These are phyloP conservation scores for Pedicia rivosa DNA, from an alignment of 2,888 invertebrate species.

Conservation along the genomic window DNA sequence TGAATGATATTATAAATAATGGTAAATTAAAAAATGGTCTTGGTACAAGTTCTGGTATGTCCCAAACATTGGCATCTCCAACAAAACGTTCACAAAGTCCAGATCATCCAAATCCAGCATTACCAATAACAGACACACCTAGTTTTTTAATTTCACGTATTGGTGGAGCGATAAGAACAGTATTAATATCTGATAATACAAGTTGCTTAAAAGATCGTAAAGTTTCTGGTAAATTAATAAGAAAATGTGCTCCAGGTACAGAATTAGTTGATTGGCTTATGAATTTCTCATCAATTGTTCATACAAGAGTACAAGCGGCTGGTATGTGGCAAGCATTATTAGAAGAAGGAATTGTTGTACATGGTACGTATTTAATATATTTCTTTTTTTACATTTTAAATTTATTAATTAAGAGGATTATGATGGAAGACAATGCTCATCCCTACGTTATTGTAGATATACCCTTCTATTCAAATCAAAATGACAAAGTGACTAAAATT, in stretches of 20 bases:
- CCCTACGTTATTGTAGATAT: too few relatives aligned
- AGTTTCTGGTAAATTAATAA: conserved; percentile 43
- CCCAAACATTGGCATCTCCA: conserved; percentile 33
- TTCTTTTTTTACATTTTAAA: conserved; percentile 1
- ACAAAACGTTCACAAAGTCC: conserved; percentile 38
- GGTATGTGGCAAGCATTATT: conserved; percentile 74
- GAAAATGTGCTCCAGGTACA: conserved; percentile 57
- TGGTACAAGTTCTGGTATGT: conserved; percentile 23
- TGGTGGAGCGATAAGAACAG: conserved; percentile 50
- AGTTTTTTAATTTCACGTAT: conserved; percentile 48
- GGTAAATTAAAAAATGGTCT: conserved; percentile 51
- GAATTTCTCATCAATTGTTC: conserved; percentile 42
- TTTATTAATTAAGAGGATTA: too few relatives aligned
- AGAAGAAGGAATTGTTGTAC: conserved; percentile 61
- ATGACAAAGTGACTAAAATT: too few relatives aligned
- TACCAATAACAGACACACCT: conserved; percentile 48
- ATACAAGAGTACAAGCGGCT: conserved; percentile 50
- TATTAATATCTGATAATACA: conserved; percentile 45
- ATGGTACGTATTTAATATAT: conserved; percentile 37
- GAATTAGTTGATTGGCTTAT: conserved; percentile 71
- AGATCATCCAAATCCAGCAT: conserved; percentile 47
- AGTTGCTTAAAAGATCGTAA: conserved; percentile 49
- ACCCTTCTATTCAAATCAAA: too few relatives aligned
- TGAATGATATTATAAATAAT: conserved; percentile 52
- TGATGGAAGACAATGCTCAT: too few relatives aligned